Evolutionary conservation across 2,797 vertebrate species (phyloP).

Genomic region (Trichosurus vulpecula): DNA sequence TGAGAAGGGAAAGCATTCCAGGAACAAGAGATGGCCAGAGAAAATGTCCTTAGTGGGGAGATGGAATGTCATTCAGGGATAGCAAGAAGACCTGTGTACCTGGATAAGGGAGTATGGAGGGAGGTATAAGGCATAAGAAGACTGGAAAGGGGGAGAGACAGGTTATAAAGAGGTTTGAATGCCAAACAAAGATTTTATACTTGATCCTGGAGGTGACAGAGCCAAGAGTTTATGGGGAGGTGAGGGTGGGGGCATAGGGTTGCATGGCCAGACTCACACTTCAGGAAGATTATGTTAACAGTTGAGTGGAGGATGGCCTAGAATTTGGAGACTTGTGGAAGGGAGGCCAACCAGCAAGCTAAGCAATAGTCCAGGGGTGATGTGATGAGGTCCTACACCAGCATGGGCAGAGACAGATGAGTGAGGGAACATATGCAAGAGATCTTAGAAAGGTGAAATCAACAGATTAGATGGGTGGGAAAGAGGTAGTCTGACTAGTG

Average conservation of each 20-base stretch:
- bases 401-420: not conserved
- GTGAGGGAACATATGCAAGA: not conserved
- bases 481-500: not conserved
- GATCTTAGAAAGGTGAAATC: not conserved
- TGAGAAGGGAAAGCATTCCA: not conserved
- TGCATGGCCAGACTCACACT: not conserved
- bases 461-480: not conserved
- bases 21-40: not conserved
- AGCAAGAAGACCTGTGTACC: not conserved
- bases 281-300: not conserved
- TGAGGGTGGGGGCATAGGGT: too few relatives aligned
- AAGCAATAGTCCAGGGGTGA: not conserved
- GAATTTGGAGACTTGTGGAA: not conserved
- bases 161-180: not conserved
- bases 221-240: too few relatives aligned
- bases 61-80: not conserved
- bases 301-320: not conserved
- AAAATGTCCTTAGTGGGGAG: not conserved
- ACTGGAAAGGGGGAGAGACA: too few relatives aligned
- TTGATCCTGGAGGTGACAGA: not conserved
- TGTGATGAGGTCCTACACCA: not conserved
- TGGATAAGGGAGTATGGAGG: not conserved
- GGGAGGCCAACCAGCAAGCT: not conserved
- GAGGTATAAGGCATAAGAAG: not conserved
- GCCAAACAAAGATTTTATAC: not conserved